These are phyloP conservation scores for Tychaedon coryphoeus DNA, from an alignment of 2,113 vertebrate genomes.

Conservation along the genomic window DNA sequence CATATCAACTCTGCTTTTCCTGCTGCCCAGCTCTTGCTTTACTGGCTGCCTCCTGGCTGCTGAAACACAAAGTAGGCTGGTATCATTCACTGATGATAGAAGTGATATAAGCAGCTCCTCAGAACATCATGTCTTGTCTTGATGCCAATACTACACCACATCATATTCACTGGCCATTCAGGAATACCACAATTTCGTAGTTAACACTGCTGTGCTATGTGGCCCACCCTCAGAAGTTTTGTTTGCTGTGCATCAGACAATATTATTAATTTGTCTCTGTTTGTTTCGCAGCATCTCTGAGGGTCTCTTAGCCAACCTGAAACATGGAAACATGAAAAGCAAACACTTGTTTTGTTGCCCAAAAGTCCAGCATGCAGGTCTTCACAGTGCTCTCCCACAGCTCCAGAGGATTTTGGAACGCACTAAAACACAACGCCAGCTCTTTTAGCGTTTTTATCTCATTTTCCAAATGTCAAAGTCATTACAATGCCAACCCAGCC, in stretches of 20 bases:
- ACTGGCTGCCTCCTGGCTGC: background rate
- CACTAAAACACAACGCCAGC: background rate
- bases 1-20: background rate
- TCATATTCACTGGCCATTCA: background rate
- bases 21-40: background rate
- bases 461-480: background rate
- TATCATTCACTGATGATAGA: background rate
- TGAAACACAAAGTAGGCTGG: background rate
- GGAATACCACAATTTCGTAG: background rate
- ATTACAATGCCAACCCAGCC: background rate
- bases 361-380: background rate
- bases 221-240: background rate
- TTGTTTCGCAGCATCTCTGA: background rate
- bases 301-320: background rate
- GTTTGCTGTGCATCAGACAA: background rate
- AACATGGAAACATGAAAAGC: background rate
- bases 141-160: background rate
- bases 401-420: background rate
- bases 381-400: background rate
- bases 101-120: background rate
- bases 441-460: background rate
- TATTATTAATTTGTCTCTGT: background rate
- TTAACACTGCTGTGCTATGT: rapidly evolving
- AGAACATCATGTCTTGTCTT: background rate
- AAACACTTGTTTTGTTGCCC: background rate